These are phyloP conservation scores for Aptenodytes patagonicus DNA, from an alignment of 2,113 vertebrate species.

Conservation along the genomic window DNA sequence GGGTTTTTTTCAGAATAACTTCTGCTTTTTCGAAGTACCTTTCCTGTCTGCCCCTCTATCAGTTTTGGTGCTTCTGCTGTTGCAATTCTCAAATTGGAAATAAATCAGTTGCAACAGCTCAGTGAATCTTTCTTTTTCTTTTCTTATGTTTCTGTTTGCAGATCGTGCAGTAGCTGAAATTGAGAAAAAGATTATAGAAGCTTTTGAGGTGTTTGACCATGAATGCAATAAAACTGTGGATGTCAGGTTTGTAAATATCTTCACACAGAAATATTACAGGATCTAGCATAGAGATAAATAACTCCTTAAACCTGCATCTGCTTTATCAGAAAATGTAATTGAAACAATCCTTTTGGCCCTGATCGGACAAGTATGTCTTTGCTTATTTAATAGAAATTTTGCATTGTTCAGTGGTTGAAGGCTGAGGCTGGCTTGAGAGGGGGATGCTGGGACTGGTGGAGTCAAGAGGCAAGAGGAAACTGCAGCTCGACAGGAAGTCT, in stretches of 20 bases:
- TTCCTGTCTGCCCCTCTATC: neutral
- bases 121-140: conserved; percentile 25
- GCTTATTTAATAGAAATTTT: neutral
- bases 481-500: neutral
- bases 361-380: neutral
- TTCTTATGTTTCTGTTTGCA: conserved; percentile 69
- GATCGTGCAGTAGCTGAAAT: conserved; percentile 70
- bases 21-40: neutral
- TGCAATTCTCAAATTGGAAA: neutral
- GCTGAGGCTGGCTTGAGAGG: neutral
- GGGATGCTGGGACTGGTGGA: neutral
- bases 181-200: conserved; percentile 82
- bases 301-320: neutral
- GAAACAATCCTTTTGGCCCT: neutral
- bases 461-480: neutral
- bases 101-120: conserved; percentile 3
- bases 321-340: neutral
- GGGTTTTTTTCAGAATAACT: neutral
- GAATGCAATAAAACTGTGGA: conserved; percentile 86
- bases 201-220: conserved; percentile 92
- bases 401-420: neutral
- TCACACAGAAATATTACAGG: neutral
- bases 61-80: neutral
- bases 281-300: neutral
- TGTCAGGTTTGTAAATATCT: conserved; percentile 81